These are phyloP conservation scores for Leucophenga montana DNA, from an alignment of 2,888 invertebrate genomes.

Conservation along the genomic window DNA sequence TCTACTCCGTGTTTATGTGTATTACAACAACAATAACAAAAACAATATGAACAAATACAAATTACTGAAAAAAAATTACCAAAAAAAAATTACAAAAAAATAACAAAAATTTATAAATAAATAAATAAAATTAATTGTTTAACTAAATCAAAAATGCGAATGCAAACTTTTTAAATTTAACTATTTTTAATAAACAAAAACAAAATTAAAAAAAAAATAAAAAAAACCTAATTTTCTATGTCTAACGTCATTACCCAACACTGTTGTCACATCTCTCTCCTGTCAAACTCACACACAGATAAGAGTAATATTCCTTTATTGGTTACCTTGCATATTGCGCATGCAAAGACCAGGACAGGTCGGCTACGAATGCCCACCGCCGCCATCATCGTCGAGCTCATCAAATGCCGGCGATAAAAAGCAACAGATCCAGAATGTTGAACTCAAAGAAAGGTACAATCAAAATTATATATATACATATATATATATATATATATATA, in stretches of 20 bases:
- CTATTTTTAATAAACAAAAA: conserved; percentile 24
- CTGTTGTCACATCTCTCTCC: conserved; percentile 55
- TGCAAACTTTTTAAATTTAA: conserved; percentile 31
- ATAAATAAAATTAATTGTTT: conserved; percentile 20
- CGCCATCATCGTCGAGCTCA: conserved; percentile 78
- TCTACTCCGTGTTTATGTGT: background rate
- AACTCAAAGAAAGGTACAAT: conserved; percentile 83
- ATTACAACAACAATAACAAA: background rate
- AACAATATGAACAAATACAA: too few relatives aligned
- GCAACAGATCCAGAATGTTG: conserved; percentile 83
- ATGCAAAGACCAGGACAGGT: conserved; percentile 86
- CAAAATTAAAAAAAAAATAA: conserved; percentile 30
- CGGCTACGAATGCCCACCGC: conserved; percentile 74
- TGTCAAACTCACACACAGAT: conserved; percentile 77
- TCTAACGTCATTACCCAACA: conserved; percentile 63
- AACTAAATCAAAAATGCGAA: conserved; percentile 19
- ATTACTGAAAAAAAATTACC: too few relatives aligned
- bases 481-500: background rate
- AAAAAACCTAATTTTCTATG: conserved; percentile 41
- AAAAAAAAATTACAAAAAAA: conserved; percentile 7
- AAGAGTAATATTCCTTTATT: conserved; percentile 93
- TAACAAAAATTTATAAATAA: background rate
- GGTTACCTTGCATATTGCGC: conserved; percentile 96
- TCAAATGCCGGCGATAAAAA: conserved; percentile 74
- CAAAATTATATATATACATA: background rate